Evolutionary conservation across 2,113 vertebrate genomes (phyloP), one percentile per base, ranked within the genome.

Genomic region (Oreocharis arfaki): DNA sequence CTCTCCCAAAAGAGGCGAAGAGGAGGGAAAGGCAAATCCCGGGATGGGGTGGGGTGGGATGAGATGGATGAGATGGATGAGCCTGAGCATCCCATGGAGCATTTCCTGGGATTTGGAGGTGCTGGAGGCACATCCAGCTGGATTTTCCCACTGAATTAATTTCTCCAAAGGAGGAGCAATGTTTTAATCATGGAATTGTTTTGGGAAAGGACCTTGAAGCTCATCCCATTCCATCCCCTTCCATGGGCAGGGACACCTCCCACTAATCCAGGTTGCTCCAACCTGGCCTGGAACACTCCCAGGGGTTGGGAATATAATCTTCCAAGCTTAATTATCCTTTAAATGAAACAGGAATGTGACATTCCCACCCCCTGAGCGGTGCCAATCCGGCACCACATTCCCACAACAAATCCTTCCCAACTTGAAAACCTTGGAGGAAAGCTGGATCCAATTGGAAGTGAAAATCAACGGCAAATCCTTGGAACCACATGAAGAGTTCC

Each of bases 391-490:
- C 90, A 59, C 13, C 30, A 7, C 42, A 3, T 73, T 92, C 92
- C 95, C 85, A 68, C 94, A 89, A 84, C 87, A 96, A 95, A 93
- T 75, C 82, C 28, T 91, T 93, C 95, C 90, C 91, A 84, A 79
- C 88, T 84, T 86, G 68, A 92, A 93, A 84, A 86, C 6, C 75
- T 90, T 8, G 55, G 81, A 94, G 96, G 65, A 63, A 82, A 84
- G 92, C 97, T 97, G 97, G 96, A 91, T 96, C 96, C 94, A 96
- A 97, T 97, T 97, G 94, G 95, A 83, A 97, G 97, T 83, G 97
- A 96, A 97, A 98, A 98, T 97, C 95, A 97, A 97, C 89, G 84
- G 96, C 96, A 97, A 96, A 97, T 96, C 95, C 97, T 96, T 97
- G 87, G 95, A 97, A 97, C 94, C 97, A 97, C 97, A 97, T 94